Evolutionary conservation across 2,888 invertebrate genomes (phyloP), one percentile per base, ranked within the genome.

Genomic region (Tachina lurida): DNA sequence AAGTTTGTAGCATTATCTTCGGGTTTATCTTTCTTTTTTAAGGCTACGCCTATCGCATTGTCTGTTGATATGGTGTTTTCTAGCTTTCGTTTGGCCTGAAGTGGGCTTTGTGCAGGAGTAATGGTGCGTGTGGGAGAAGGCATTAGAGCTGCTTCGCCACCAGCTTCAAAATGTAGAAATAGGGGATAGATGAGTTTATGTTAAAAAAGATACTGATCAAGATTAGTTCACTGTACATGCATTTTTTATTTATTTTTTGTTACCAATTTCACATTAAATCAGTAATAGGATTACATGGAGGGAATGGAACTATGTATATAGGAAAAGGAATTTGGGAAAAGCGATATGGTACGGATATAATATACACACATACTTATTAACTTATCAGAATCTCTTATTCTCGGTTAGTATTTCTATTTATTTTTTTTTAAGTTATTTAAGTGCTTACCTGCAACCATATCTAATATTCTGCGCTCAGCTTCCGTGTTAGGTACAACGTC

Each of bases 11-110:
- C 89, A 79, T 90, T 91, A 54, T 62, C 68, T 17, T 89, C 90
- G 8, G 91, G 91, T 87, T 95, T 95, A 90, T 96, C 95, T 93
- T 96, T 96, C 93, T 96, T 96, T 92, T 96, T 95, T 88, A 94
- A 93, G 74, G 94, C 94, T 19, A 93, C 93, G 9, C 93, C 93
- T 65, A 93, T 92, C 3, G 94, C 94, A 89, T 94, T 94, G 92
- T 94, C 96, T 87, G 95, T 95, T 60, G 96, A 96, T 88, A 95
- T 94, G n/a, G 96, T 96, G 41, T 95, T 94, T 91, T 96, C 96
- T 74, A 96, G 92, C 91, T 97, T 97, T 74, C 97, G 94, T 91
- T 97, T 97, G 73, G 95, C 94, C 82, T 96, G 95, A 62, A 93
- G 92, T 52, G 93, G 92, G 81, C 92, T 92, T 86, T 92, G 91